These are phyloP conservation scores for Monarcha castaneiventris DNA, from an alignment of 2,113 vertebrate genomes.

Conservation along the genomic window DNA sequence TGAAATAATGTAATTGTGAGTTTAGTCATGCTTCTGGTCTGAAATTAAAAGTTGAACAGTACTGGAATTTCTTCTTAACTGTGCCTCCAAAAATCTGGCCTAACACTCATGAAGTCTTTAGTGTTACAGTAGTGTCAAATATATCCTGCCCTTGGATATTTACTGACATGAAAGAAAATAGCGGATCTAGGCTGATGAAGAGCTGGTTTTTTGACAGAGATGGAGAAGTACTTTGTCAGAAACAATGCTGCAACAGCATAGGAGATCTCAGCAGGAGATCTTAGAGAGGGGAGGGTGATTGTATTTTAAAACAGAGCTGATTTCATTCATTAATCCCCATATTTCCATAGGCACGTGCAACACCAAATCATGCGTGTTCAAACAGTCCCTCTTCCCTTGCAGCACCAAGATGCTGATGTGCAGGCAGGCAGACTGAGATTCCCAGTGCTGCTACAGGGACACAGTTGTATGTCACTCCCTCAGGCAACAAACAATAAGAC, in stretches of 20 bases:
- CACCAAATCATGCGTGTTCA: not conserved
- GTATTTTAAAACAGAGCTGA: not conserved
- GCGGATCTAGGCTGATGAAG: not conserved
- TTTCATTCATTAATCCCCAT: not conserved
- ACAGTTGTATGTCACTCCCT: not conserved
- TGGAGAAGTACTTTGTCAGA: not conserved
- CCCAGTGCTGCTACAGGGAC: not conserved
- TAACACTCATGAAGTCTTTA: not conserved
- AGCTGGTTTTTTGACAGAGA: not conserved
- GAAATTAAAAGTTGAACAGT: not conserved
- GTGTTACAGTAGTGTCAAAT: not conserved
- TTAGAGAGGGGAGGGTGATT: rapidly evolving
- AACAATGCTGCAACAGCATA: not conserved
- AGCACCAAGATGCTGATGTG: not conserved
- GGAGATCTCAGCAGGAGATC: not conserved
- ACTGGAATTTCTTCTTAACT: not conserved
- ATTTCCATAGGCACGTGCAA: rapidly evolving
- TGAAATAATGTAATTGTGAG: not conserved
- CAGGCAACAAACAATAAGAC: not conserved
- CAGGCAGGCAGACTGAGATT: not conserved
- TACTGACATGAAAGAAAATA: not conserved
- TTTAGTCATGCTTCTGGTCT: not conserved
- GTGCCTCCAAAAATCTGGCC: not conserved
- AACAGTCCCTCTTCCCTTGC: not conserved
- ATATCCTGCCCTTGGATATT: not conserved